Evolutionary conservation across 23 tunicate genomes (phyloP).

Genomic region (Trididemnum clinides): DNA sequence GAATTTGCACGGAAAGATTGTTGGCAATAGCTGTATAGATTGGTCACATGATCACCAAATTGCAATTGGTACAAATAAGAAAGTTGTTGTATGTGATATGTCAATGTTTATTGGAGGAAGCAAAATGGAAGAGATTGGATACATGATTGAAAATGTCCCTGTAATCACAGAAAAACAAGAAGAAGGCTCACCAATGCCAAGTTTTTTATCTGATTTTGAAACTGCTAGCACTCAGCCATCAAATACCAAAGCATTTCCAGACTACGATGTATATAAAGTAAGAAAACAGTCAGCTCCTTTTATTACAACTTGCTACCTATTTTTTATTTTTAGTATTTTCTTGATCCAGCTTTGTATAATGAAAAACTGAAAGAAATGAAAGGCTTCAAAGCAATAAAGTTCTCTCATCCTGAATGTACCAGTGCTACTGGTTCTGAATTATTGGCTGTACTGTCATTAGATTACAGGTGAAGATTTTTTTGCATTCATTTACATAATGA

Average conservation of each 20-base stretch:
- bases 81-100: slow-evolving; percentile 38
- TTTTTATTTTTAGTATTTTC: slow-evolving; percentile 1
- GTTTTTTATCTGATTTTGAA: slow-evolving; percentile 1
- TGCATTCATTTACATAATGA: no score
- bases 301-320: no score
- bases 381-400: slow-evolving; percentile 7
- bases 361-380: not conserved
- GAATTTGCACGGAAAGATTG: slow-evolving; percentile 19
- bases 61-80: slow-evolving; percentile 10
- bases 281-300: no score
- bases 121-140: slow-evolving; percentile 17
- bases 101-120: not conserved
- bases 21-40: slow-evolving; percentile 15
- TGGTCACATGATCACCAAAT: slow-evolving; percentile 19
- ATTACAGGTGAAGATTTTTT: slow-evolving; percentile 1
- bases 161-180: not conserved
- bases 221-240: slow-evolving; percentile 11
- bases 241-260: slow-evolving; percentile 17
- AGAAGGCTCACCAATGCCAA: not conserved
- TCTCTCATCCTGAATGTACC: not conserved
- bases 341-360: slow-evolving; percentile 8
- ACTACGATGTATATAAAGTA: slow-evolving; percentile 30
- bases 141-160: slow-evolving; percentile 17
- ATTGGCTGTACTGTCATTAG: slow-evolving; percentile 2
- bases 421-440: not conserved